phyloP scores from a whole-genome alignment of 1,140 invertebrate species.

The Bombus sylvicola region DNA sequence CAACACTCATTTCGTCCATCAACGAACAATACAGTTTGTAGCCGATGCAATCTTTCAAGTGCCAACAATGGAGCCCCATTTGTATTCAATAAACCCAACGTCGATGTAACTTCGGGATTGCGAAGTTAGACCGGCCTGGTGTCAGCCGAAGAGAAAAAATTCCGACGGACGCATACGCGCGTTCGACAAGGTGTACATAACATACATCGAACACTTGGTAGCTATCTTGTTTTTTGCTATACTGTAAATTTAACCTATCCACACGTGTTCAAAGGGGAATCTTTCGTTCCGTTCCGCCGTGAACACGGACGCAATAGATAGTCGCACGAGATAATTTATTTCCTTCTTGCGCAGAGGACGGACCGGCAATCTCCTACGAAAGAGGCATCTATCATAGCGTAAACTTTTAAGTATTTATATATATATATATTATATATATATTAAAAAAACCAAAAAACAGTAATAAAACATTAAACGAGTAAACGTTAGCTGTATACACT shows the following conservation, averaged over 20 bases:
- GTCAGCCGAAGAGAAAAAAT: background rate
- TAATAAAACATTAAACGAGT: constrained; percentile 1
- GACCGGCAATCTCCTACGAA: constrained; percentile 7
- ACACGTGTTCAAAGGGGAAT: background rate
- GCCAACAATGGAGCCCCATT: constrained; percentile 53
- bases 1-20: constrained; percentile 40
- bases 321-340: constrained; percentile 28
- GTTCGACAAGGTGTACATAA: constrained; percentile 27
- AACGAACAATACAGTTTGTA: constrained; percentile 40
- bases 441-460: background rate
- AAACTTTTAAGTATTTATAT: constrained; percentile 44
- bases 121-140: background rate
- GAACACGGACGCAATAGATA: background rate
- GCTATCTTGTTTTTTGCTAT: constrained; percentile 14
- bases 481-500: constrained; percentile 25
- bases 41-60: constrained; percentile 31
- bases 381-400: constrained; percentile 34
- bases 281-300: background rate
- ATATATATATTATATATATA: background rate
- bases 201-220: constrained; percentile 41
- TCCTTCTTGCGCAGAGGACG: background rate
- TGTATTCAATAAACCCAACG: background rate
- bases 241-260: constrained; percentile 6
- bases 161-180: background rate
- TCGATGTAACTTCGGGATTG: constrained; percentile 34